Conservation (phyloP, 2,888 invertebrate genomes). For the Hyposoter didymator region DNA sequence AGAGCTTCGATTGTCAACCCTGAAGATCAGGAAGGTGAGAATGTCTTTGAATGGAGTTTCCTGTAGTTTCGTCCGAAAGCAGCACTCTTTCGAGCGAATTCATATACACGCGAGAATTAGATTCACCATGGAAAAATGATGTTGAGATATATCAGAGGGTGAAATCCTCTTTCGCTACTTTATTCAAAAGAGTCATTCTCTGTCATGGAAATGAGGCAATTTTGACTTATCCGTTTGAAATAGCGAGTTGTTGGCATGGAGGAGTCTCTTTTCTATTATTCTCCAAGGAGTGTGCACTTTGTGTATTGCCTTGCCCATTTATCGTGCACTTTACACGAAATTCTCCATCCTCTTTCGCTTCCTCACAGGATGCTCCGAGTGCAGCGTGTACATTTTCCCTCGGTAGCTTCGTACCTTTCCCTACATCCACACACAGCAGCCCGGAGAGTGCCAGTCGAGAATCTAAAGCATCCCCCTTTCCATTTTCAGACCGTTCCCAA, state of each 20-base stretch:
- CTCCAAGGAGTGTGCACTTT: slow-evolving; percentile 60
- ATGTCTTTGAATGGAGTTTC: slow-evolving; percentile 48
- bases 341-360: slow-evolving; percentile 1
- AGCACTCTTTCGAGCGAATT: slow-evolving; percentile 2
- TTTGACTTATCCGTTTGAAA: slow-evolving; percentile 55
- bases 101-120: slow-evolving; percentile 32
- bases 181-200: slow-evolving; percentile 28
- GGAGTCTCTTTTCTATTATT: slow-evolving; percentile 59
- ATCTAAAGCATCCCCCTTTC: slow-evolving; percentile 14
- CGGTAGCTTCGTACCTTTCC: not conserved
- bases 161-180: not conserved
- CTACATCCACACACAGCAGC: slow-evolving; percentile 1
- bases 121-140: slow-evolving; percentile 47
- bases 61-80: not conserved
- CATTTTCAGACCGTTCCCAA: slow-evolving; percentile 13
- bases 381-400: slow-evolving; percentile 20
- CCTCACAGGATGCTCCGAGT: slow-evolving; percentile 16
- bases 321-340: slow-evolving; percentile 57
- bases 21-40: slow-evolving; percentile 82
- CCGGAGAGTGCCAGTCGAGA: slow-evolving; percentile 21
- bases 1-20: slow-evolving; percentile 82
- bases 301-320: slow-evolving; percentile 64
- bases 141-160: slow-evolving; percentile 31
- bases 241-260: slow-evolving; percentile 20
- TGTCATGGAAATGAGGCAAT: slow-evolving; percentile 66